These are phyloP conservation scores for Rosalia funebris DNA, from an alignment of 2,888 invertebrate genomes.

Conservation along the genomic window DNA sequence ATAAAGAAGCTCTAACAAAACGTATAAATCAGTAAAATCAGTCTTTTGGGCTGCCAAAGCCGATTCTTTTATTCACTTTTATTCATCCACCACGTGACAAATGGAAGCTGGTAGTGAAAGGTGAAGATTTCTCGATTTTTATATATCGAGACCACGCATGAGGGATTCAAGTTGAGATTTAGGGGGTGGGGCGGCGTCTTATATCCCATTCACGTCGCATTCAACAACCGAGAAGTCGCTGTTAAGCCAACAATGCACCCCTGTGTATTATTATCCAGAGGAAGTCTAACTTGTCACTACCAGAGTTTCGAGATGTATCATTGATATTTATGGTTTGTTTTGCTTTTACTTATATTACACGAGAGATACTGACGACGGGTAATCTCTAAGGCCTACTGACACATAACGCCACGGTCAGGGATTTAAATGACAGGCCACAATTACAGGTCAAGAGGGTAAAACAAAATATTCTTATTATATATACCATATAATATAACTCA, in stretches of 20 bases:
- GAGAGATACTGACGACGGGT: no score
- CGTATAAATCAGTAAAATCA: conserved; percentile 57
- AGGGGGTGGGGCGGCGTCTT: conserved; percentile 27
- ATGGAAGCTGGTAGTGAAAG: conserved; percentile 64
- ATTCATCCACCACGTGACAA: conserved; percentile 58
- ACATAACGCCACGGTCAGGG: no score
- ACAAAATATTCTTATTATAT: no score
- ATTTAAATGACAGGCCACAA: no score
- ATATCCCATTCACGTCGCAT: conserved; percentile 40
- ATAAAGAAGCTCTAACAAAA: conserved; percentile 46
- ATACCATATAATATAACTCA: no score
- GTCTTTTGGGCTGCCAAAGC: conserved; percentile 52
- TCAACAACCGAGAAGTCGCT: conserved; percentile 43
- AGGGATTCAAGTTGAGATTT: conserved; percentile 40
- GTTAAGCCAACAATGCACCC: conserved; percentile 52
- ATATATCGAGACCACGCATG: conserved; percentile 57
- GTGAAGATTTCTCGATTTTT: conserved; percentile 64
- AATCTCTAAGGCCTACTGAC: no score
- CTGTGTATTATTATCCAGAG: conserved; percentile 51
- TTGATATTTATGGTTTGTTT: conserved; percentile 45
- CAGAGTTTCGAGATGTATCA: conserved; percentile 57
- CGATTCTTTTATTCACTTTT: conserved; percentile 55
- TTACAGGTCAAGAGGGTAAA: no score
- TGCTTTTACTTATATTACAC: conserved; percentile 1
- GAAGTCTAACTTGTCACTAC: conserved; percentile 58